Conservation (phyloP, 2,888 invertebrate genomes). For the Vannuccia rotundouncinata region DNA sequence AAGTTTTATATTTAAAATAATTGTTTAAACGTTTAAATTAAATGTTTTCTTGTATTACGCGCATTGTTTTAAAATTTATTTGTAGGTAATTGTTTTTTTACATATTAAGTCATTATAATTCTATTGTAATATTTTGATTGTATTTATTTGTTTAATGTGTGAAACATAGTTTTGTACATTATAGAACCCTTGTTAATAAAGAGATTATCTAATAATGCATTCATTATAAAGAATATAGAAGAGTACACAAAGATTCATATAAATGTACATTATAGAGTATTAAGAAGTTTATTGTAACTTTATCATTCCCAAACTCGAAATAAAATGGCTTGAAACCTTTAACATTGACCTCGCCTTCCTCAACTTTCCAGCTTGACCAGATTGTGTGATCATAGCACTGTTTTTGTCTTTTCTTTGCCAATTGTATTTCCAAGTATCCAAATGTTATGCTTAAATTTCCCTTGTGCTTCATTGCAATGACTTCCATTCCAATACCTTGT, state of each 20-base stretch:
- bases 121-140: too few species aligned
- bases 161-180: background rate
- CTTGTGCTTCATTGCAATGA: background rate
- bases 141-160: background rate
- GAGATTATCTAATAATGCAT: too few species aligned
- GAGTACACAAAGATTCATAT: too few species aligned
- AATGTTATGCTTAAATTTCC: background rate
- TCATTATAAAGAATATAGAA: too few species aligned
- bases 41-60: too few species aligned
- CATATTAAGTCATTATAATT: too few species aligned
- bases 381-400: background rate
- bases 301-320: background rate
- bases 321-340: background rate
- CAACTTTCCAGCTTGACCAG: background rate
- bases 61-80: too few species aligned
- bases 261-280: slow-evolving; percentile 8
- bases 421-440: background rate
- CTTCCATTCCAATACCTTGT: background rate
- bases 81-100: too few species aligned
- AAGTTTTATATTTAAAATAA: too few species aligned
- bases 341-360: background rate
- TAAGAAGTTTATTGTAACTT: slow-evolving; percentile 5
- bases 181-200: too few species aligned
- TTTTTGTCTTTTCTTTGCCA: background rate
- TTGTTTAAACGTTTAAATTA: too few species aligned